Evolutionary conservation across 2,113 vertebrate genomes (phyloP).

Genomic region (Cheirogaleus medius): DNA sequence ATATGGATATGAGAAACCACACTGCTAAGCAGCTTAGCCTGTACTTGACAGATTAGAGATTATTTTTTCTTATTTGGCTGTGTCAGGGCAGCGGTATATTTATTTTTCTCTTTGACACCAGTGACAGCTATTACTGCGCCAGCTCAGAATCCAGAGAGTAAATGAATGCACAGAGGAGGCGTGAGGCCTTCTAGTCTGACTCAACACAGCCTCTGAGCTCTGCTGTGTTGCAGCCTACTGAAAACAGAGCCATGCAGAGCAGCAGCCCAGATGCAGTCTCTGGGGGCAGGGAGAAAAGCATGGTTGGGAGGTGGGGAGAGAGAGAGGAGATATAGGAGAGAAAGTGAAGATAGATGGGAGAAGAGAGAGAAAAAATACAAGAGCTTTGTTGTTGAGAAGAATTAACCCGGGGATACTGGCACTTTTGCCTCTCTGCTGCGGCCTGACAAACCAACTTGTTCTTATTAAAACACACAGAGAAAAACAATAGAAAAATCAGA

Average conservation of each 20-base stretch:
- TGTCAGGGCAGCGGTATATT: neutral
- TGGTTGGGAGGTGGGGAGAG: neutral
- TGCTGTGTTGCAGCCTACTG: neutral
- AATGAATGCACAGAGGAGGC: neutral
- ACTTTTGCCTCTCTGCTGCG: neutral
- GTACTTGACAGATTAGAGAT: conserved; percentile 32
- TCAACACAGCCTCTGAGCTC: neutral
- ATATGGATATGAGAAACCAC: neutral
- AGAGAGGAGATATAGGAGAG: neutral
- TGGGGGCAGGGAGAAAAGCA: neutral
- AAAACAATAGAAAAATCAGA: neutral
- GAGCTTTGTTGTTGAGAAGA: neutral
- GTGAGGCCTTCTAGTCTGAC: neutral
- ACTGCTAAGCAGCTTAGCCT: neutral
- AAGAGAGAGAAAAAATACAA: neutral
- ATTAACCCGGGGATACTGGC: neutral
- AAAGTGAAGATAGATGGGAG: neutral
- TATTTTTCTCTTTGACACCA: conserved; percentile 22
- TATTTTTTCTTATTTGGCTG: conserved; percentile 25
- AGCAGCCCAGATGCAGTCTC: neutral
- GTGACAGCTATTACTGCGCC: neutral
- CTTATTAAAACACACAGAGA: neutral
- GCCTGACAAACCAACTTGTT: neutral
- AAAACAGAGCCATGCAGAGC: neutral
- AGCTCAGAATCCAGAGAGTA: neutral